Base-by-base conservation (phyloP, 2,797 vertebrate species). In the Protonibea diacanthus region DNA sequence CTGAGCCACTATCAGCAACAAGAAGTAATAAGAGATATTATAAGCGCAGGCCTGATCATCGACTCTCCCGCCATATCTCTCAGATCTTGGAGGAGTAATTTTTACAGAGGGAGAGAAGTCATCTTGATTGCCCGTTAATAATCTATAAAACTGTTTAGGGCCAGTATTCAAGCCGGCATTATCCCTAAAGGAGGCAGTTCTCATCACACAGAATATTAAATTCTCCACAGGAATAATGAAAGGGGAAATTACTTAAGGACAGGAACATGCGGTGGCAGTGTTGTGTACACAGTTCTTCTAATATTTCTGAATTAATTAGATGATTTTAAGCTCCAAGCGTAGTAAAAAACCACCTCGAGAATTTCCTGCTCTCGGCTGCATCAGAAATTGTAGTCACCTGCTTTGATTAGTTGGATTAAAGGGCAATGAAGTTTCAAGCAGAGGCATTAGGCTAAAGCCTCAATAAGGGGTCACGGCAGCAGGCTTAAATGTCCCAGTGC, bases 131-230 rank as follows among this genome's bases (percentile, higher is more conserved):
- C 73, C 83, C 84, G 71, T 81, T 83, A 85, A 88, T 80, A 89
- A 90, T 90, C 84, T 86, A 89, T 87, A 93, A 91, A 91, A 91
- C 75, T 86, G 88, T 85, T 88, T 80, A 84, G 85, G 85, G 84
- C 78, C 86, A 81, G 76, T 57, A 71, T 81, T 86, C 80, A 83
- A 84, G 81, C 55, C 45, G 40, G 76, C 67, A 83, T 89, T 80
- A 83, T 89, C 87, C 88, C 90, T 89, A 47, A 87, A 88, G 90
- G 87, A 89, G 86, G 87, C 84, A 20, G 76, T 71, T 86, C 83
- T 91, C 87, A 91, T 93, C 90, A 92, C 81, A 86, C 74, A 86
- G 82, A 92, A 92, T 93, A 91, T 91, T 91, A 92, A 87, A 93
- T 91, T 90, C 88, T 85, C 87, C 74, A 70, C 86, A 88, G 84